Conservation (phyloP, 2,888 invertebrate species). For the Cephus sareptanus region DNA sequence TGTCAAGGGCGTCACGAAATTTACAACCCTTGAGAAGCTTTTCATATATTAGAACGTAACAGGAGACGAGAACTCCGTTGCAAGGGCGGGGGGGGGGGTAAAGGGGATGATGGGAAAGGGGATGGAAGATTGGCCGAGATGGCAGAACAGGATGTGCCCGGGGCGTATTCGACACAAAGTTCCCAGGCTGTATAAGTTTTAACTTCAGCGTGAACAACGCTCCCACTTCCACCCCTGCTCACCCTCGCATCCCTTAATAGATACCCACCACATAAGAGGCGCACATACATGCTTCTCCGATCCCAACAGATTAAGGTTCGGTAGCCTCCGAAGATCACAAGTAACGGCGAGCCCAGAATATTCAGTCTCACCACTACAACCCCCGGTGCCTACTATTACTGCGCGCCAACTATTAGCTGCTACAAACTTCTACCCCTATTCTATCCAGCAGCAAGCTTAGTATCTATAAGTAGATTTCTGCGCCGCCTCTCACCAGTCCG, state of each 20-base stretch:
- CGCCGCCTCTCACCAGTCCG: too few species aligned
- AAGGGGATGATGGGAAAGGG: constrained; percentile 28
- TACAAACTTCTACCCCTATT: too few species aligned
- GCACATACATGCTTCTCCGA: constrained; percentile 28
- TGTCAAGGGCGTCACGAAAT: neutral
- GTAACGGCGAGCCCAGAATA: too few species aligned
- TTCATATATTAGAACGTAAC: neutral
- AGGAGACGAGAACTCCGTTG: neutral
- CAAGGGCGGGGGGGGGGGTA: neutral
- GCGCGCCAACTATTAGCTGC: too few species aligned
- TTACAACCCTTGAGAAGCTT: neutral
- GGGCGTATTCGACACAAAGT: constrained; percentile 56
- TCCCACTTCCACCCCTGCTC: neutral
- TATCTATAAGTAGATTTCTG: too few species aligned
- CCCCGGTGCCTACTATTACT: too few species aligned
- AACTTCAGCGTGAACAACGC: constrained; percentile 33
- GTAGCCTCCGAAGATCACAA: too few species aligned
- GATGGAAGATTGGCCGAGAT: constrained; percentile 44
- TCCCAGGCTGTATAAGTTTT: constrained; percentile 52
- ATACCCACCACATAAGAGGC: constrained; percentile 47
- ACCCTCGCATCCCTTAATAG: constrained; percentile 46
- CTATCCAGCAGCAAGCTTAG: too few species aligned
- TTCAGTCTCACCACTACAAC: too few species aligned
- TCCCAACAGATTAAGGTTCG: too few species aligned
- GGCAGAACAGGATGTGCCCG: constrained; percentile 51